Evolutionary conservation across 2,888 invertebrate genomes (phyloP), one percentile per base, ranked within the genome.

Genomic region (Reticulitermes lucifugus): DNA sequence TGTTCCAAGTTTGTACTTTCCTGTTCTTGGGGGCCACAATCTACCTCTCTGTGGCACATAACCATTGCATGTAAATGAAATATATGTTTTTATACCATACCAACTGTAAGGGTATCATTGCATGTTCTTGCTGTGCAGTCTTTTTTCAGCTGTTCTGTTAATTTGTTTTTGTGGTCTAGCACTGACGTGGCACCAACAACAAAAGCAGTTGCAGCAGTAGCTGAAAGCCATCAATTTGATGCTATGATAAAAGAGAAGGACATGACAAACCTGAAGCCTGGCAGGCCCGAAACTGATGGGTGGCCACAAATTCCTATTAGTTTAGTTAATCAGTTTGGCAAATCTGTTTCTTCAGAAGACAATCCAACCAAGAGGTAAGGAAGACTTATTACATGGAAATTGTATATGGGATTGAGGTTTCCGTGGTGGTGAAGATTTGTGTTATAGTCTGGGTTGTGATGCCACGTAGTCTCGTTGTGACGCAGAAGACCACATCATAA

Each of bases 241-340:
- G 79, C 43, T 29, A 21, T 79, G 21, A 65, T 55, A 22, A 86
- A 85, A 70, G 85, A 84, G 29, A 79, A 84, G 59, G 85, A 83
- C 5, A 35, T 55, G 43, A 41, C 46, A 9, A 85, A 18, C 70
- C 46, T 70, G 84, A 85, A 85, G 41, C 79, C 77, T 21, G 29
- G 25, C 65, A 70, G 81, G 22, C 80, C 79, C 51, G 84, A 86
- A 22, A 59, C 59, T 51, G 86, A 85, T 65, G 90, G 90, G 65
- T 92, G 92, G 92, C 90, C 91, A 10, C 90, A 91, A 87, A 90
- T 92, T 79, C 91, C 91, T 0, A 90, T 91, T 84, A 89, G 89
- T 70, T 89, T 91, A 79, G 89, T 90, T 18, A 90, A 90, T 86
- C 91, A 91, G 83, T 90, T 90, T 9, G 83, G 85, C n/a, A 85